Base-by-base conservation (phyloP, 2,113 vertebrate genomes). In the Prochilodus magdalenae region DNA sequence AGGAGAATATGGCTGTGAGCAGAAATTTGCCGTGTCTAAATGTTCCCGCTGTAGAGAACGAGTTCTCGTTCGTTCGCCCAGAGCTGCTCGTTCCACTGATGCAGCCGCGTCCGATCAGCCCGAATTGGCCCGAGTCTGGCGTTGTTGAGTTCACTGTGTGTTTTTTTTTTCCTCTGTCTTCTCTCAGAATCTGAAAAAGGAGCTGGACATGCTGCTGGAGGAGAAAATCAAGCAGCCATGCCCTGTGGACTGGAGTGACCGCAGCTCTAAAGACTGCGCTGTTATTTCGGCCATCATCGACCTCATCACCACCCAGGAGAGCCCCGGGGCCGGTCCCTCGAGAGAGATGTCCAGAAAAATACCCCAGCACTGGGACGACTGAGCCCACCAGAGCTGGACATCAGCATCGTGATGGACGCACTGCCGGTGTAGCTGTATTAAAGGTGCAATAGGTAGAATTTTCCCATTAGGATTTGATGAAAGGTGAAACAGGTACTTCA, bases 261-360 rank as follows among this genome's bases (percentile, higher is more conserved):
- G 73, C 0, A 90, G 94, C 60, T 95, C 94, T 79, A 95, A 96
- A 91, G 98, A 98, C 75, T 97, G 96, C 11, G 97, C 97, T 0
- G 96, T 99, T 0, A 96, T 99, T 79, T 96, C 95, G 0, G 98
- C 98, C 4, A 99, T 99, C 77, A 95, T 96, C 80, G 98, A 99
- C 92, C 91, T 99, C 33, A 97, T 99, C 92, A 99, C 96, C 79
- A 98, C 98, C 2, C 97, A 99, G 89, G 98, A 99, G 89, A 93
- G 86, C 69, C 73, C 89, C 0, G 24, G 55, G 88, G 5, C 24
- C 85, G 3, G 10, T 79, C 22, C 49, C 0, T 29, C 24, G 0
- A 47, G 27, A 14, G 71, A 74, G 18, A 59, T 36, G 8, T 26
- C 49, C 26, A 16, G 44, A 66, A 80, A 55, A 22, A 44, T 10